These are phyloP conservation scores for Halichoeres trimaculatus DNA, from an alignment of 2,113 vertebrate genomes.

Conservation along the genomic window DNA sequence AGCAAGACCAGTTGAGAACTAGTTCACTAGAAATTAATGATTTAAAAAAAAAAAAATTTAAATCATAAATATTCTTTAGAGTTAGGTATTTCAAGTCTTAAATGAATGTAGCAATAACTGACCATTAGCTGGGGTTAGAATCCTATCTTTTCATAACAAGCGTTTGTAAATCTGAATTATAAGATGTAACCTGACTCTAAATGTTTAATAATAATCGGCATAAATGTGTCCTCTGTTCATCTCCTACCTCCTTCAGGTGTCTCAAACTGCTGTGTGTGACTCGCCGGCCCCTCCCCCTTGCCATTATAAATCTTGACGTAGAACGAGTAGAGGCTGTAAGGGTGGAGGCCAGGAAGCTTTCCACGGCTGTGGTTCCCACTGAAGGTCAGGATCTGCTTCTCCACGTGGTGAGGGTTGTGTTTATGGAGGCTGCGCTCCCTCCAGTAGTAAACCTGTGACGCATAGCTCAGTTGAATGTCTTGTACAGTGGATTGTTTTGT, in stretches of 20 bases:
- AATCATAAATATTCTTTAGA: too few relatives aligned
- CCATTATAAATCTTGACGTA: slow-evolving; percentile 91
- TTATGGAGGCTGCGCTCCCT: slow-evolving; percentile 85
- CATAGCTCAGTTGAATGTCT: not conserved
- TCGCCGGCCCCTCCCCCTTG: slow-evolving; percentile 93
- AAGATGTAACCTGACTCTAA: not conserved
- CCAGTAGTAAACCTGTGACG: slow-evolving; percentile 92
- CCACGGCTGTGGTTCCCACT: slow-evolving; percentile 89
- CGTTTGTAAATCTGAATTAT: too few relatives aligned
- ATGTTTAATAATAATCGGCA: too few relatives aligned
- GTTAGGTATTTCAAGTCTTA: too few relatives aligned
- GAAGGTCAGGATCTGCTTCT: slow-evolving; percentile 91
- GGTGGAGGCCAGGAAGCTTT: slow-evolving; percentile 90
- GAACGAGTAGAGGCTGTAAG: slow-evolving; percentile 90
- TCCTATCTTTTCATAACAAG: too few relatives aligned
- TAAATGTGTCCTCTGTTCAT: not conserved
- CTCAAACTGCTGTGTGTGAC: slow-evolving; percentile 83
- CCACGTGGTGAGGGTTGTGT: slow-evolving; percentile 86
- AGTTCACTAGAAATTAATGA: too few relatives aligned
- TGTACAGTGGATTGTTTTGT: not conserved
- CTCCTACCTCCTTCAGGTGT: slow-evolving; percentile 95
- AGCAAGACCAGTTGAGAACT: too few relatives aligned
- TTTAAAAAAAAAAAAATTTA: too few relatives aligned
- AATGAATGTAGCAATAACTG: too few relatives aligned
- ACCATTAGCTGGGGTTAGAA: too few relatives aligned